These are phyloP conservation scores for Gracilinanus agilis DNA, from an alignment of 2,113 vertebrate species.

Conservation along the genomic window DNA sequence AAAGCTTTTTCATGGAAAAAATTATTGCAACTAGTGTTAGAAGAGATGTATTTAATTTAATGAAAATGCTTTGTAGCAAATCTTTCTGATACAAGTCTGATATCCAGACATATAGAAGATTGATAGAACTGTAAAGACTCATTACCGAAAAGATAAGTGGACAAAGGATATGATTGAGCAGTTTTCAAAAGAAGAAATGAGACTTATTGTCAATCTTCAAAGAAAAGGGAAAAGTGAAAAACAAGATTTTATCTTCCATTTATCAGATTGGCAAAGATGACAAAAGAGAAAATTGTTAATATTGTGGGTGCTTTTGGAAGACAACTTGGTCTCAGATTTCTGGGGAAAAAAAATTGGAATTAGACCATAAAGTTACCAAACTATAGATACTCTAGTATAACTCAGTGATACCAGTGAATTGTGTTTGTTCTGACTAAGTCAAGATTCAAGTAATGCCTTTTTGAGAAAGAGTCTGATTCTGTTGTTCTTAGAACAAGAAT, in stretches of 20 bases:
- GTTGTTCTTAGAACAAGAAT: neutral
- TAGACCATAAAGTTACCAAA: neutral
- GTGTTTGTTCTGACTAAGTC: neutral
- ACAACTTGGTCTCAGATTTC: neutral
- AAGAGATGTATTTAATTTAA: neutral
- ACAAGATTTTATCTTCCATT: neutral
- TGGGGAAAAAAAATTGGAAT: neutral
- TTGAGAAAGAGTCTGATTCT: neutral
- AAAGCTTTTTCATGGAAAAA: neutral
- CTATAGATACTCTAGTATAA: neutral
- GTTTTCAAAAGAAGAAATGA: neutral
- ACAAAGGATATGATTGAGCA: neutral
- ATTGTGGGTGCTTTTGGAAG: neutral
- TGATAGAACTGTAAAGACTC: neutral
- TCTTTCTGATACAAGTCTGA: neutral
- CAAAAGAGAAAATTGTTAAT: neutral
- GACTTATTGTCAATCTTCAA: neutral
- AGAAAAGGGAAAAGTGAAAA: neutral
- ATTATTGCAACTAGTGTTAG: neutral
- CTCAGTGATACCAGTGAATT: neutral
- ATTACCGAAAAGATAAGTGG: neutral
- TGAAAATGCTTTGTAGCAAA: neutral
- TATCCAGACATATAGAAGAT: neutral
- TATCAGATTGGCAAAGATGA: neutral
- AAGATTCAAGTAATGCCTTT: neutral